Evolutionary conservation across 2,888 invertebrate genomes (phyloP).

Genomic region (Drosophila quinaria): DNA sequence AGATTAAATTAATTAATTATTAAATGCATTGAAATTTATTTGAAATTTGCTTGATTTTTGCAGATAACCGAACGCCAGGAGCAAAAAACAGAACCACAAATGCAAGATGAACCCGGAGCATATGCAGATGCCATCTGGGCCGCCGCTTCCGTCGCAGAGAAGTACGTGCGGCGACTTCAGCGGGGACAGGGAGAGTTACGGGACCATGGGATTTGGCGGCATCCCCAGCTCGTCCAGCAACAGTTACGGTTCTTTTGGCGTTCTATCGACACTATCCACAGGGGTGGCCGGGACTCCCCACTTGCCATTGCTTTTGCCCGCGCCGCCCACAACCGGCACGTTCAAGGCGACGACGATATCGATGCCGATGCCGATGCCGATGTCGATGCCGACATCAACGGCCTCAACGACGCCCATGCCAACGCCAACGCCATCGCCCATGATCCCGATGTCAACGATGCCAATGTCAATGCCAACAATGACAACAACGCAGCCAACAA

Average conservation of each 20-base stretch:
- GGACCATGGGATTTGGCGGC: slow-evolving; percentile 48
- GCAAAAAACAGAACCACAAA: slow-evolving; percentile 55
- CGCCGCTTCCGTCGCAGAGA: slow-evolving; percentile 65
- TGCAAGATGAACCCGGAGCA: slow-evolving; percentile 77
- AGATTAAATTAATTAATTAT: too few species aligned
- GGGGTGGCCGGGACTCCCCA: slow-evolving; percentile 42
- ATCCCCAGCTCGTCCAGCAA: slow-evolving; percentile 52
- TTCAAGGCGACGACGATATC: slow-evolving; percentile 51
- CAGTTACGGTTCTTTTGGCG: slow-evolving; percentile 74
- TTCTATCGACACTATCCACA: slow-evolving; percentile 63
- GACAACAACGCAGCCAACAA: slow-evolving; percentile 12
- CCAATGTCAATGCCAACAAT: slow-evolving; percentile 9
- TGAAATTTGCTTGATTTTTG: slow-evolving; percentile 4
- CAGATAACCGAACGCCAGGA: slow-evolving; percentile 46
- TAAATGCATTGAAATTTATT: background rate
- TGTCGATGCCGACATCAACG: slow-evolving; percentile 12
- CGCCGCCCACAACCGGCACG: slow-evolving; percentile 56
- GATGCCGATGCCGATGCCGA: slow-evolving; percentile 28
- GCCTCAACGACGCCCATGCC: slow-evolving; percentile 7
- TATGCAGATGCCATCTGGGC: slow-evolving; percentile 66
- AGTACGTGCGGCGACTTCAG: slow-evolving; percentile 54
- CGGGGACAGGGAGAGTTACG: slow-evolving; percentile 52
- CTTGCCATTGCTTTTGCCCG: slow-evolving; percentile 54
- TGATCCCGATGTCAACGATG: background rate
- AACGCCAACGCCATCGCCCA: slow-evolving; percentile 11